Percentiles rank a stretch among this genome's conserved stretches.
These are phyloP conservation scores for Recurvirostra avosetta DNA, from an alignment of 2,113 vertebrate genomes.

Conservation along the genomic window DNA sequence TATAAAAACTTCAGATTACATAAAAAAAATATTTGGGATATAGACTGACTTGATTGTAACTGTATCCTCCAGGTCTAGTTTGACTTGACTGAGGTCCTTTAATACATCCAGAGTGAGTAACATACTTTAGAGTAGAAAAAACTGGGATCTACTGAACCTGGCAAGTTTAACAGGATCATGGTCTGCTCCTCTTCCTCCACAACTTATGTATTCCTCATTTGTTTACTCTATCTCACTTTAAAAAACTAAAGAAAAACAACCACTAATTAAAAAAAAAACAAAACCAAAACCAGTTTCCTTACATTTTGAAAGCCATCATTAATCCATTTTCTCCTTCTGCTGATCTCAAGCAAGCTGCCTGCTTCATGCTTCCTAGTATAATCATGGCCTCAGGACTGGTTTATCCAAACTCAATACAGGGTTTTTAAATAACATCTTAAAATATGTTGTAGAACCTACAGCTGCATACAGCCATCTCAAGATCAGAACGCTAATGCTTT, in stretches of 20 bases:
- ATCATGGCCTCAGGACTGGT: constrained; percentile 23
- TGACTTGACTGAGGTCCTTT: not conserved
- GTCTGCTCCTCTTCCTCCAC: not conserved
- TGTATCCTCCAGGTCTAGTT: not conserved
- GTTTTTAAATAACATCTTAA: not conserved
- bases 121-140: not conserved
- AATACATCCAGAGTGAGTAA: not conserved
- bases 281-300: not conserved
- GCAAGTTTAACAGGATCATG: not conserved
- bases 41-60: not conserved
- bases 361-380: not conserved
- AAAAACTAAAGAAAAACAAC: not conserved
- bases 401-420: not conserved
- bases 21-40: not conserved
- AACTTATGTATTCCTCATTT: not conserved
- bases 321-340: constrained; percentile 13
- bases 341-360: not conserved
- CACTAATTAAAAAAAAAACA: not conserved
- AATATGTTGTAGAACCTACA: not conserved
- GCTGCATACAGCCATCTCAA: not conserved
- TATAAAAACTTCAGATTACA: not conserved
- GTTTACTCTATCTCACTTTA: not conserved
- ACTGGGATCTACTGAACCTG: not conserved
- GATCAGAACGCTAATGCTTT: not conserved
- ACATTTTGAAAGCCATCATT: not conserved